phyloP scores from a whole-genome alignment of 2,797 vertebrate genomes.

The Neostethus bicornis region DNA sequence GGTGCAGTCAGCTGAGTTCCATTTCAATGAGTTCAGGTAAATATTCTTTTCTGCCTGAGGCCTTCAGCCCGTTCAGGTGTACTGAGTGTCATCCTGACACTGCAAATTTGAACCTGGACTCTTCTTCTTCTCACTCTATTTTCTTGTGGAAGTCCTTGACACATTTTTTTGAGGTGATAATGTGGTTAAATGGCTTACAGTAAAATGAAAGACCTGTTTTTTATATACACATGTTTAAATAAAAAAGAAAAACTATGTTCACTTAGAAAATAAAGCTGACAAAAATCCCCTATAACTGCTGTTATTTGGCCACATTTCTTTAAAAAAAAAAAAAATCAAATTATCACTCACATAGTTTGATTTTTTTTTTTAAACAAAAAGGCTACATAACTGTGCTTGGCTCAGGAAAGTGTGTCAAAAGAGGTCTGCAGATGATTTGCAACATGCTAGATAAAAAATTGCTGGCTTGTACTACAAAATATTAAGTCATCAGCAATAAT shows the following conservation, averaged over 20 bases:
- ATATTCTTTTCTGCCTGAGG: slow-evolving; percentile 26
- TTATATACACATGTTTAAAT: too few species aligned
- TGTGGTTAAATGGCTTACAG: not conserved
- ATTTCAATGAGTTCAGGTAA: slow-evolving; percentile 48
- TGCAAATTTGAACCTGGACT: slow-evolving; percentile 1
- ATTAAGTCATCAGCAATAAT: not conserved
- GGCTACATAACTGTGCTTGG: not conserved
- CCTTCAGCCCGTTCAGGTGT: slow-evolving; percentile 15
- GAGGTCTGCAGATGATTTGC: not conserved
- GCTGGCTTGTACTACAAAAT: not conserved
- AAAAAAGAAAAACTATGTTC: too few species aligned
- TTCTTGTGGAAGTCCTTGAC: not conserved
- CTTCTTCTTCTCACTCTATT: too few species aligned
- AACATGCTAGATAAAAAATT: too few species aligned
- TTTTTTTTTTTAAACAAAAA: not conserved
- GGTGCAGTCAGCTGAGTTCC: slow-evolving; percentile 29
- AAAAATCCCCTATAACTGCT: not conserved
- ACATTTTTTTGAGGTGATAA: not conserved
- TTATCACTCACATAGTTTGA: not conserved
- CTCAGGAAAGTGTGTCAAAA: not conserved
- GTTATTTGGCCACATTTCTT: not conserved
- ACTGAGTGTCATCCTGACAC: slow-evolving; percentile 18
- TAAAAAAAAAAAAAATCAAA: not conserved
- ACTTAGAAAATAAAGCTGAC: too few species aligned
- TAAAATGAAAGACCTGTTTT: not conserved